Conservation (phyloP, 2,113 vertebrate genomes). For the Xyrauchen texanus region DNA sequence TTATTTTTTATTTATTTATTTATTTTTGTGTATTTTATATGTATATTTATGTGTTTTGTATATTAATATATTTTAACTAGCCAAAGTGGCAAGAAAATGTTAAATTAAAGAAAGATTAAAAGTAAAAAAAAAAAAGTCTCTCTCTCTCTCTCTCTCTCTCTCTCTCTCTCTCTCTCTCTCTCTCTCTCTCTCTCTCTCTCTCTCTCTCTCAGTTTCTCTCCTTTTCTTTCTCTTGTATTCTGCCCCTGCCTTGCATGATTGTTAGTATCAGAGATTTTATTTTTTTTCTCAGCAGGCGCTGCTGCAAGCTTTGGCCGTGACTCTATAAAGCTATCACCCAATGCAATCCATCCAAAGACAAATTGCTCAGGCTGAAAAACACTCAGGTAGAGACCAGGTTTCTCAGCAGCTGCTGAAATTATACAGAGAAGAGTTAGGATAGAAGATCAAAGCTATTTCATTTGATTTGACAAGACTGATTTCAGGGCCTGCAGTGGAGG, state of each 20-base stretch:
- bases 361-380: constrained; percentile 48
- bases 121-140: no score
- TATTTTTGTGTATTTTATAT: no score
- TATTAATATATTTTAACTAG: no score
- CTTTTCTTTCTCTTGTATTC: constrained; percentile 13
- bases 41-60: no score
- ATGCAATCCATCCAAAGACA: constrained; percentile 46
- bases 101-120: no score
- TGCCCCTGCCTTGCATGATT: constrained; percentile 14
- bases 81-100: no score
- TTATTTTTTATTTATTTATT: no score
- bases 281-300: constrained; percentile 7
- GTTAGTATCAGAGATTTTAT: constrained; percentile 37
- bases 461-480: constrained; percentile 46
- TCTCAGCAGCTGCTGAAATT: constrained; percentile 43
- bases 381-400: constrained; percentile 47
- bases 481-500: constrained; percentile 26
- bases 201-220: background rate
- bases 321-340: constrained; percentile 41
- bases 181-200: no score
- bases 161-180: no score
- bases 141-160: no score
- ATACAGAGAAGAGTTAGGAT: constrained; percentile 33
- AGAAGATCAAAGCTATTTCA: constrained; percentile 47
- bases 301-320: constrained; percentile 34